These are phyloP conservation scores for Zhengitettix transpicula DNA, from an alignment of 2,888 invertebrate species.

Conservation along the genomic window DNA sequence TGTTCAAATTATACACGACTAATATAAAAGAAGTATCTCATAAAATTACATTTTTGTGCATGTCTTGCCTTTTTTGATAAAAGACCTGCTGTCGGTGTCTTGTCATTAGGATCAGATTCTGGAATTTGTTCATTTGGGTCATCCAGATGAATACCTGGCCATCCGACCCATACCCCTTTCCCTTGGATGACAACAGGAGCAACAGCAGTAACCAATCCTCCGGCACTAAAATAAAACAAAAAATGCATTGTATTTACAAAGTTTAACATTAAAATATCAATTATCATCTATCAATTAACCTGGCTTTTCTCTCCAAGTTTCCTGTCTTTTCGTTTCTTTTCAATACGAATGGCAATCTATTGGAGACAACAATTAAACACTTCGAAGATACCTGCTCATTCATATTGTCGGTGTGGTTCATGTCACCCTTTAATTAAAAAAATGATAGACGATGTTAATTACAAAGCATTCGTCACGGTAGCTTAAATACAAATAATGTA, in stretches of 20 bases:
- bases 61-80: slow-evolving; percentile 55
- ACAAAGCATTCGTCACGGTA: background rate
- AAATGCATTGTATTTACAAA: background rate
- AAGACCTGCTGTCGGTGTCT: slow-evolving; percentile 72
- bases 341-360: slow-evolving; percentile 74
- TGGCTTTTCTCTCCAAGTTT: slow-evolving; percentile 61
- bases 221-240: slow-evolving; percentile 44
- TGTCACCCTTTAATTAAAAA: too few species aligned
- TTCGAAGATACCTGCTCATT: background rate
- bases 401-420: background rate
- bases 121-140: slow-evolving; percentile 65
- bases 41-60: background rate
- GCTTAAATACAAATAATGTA: too few species aligned
- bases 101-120: slow-evolving; percentile 71
- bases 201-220: slow-evolving; percentile 78
- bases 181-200: slow-evolving; percentile 78
- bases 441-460: background rate
- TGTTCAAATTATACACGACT: background rate
- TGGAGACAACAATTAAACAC: slow-evolving; percentile 70
- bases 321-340: slow-evolving; percentile 55
- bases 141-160: slow-evolving; percentile 73
- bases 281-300: slow-evolving; percentile 32
- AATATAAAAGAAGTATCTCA: background rate
- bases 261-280: background rate
- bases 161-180: slow-evolving; percentile 77